Evolutionary conservation across 2,797 vertebrate species (phyloP).

Genomic region (Paratrypauchen microcephalus): DNA sequence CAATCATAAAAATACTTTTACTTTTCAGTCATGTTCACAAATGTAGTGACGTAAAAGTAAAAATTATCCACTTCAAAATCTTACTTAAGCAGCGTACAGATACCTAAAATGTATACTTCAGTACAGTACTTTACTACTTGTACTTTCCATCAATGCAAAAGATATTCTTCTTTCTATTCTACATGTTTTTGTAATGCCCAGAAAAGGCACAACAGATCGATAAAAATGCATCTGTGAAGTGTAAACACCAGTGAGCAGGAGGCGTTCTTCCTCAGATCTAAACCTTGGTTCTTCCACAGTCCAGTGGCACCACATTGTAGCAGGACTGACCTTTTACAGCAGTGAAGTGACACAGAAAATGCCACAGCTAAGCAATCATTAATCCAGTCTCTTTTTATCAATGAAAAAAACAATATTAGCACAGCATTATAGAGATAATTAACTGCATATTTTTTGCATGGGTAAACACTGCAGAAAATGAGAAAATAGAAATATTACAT

Average conservation of each 20-base stretch:
- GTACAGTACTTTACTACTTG: too few relatives aligned
- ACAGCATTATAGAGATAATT: constrained; percentile 8
- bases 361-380: constrained; percentile 9
- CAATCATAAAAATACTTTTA: too few relatives aligned
- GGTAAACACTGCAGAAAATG: neutral
- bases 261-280: neutral
- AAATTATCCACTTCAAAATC: too few relatives aligned
- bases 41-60: too few relatives aligned
- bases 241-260: constrained; percentile 17
- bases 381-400: neutral
- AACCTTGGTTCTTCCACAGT: constrained; percentile 34
- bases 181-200: neutral
- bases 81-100: too few relatives aligned
- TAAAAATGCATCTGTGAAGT: constrained; percentile 23
- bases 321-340: constrained; percentile 32
- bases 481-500: neutral
- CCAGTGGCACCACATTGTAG: constrained; percentile 24
- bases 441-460: neutral
- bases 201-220: constrained; percentile 17
- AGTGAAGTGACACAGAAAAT: constrained; percentile 31
- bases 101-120: too few relatives aligned
- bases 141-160: neutral
- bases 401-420: constrained; percentile 6
- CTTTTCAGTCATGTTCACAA: too few relatives aligned
- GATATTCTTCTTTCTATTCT: neutral